Base-by-base conservation (phyloP, 2,888 invertebrate species). In the Diarsia rubi region DNA sequence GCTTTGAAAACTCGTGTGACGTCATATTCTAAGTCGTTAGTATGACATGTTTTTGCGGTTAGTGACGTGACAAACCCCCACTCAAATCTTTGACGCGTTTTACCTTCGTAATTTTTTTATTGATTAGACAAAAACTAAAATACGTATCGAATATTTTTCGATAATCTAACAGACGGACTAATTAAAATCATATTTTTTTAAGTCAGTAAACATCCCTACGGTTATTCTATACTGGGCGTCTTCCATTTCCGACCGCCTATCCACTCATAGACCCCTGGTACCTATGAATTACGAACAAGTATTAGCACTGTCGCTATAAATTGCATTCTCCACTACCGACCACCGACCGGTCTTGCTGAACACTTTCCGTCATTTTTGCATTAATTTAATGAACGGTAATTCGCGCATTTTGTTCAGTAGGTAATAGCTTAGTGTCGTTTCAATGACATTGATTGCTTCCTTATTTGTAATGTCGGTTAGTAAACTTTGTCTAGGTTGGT, bases 281-380 rank as follows among this genome's bases (percentile, higher is more conserved):
- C 27, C 42, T 21, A 14, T 2, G 60, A 66, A 64, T 42, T 21
- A 24, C 19, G n/a, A 71, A n/a, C 52, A 42, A 21, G 5, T 37
- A 4, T 37, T 21, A 60, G 59, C 31, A 19, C 11, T 31, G 31
- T 37, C 37, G 12, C 6, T 60, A 21, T 60, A 60, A 21, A 60
- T 60, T 37, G 21, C 12, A n/a, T 21, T n/a, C 45, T 62, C 19
- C 47, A 24, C 67, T 63, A 70, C 68, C 49, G 71, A 54, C 9
- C 27, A 70, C 44, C 21, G 31, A 11, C 37, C 11, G 31, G 21
- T 24, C 70, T 83, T 67, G 75, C 82, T 75, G 65, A 24, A 54
- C 60, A n/a, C 44, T 45, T 83, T 82, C 84, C 82, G 80, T 69
- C 84, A 82, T 62, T n/a, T 47, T 49, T 12, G 59, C 62, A 75